These are phyloP conservation scores for Lophius americanus DNA, from an alignment of 2,797 vertebrate genomes.

Conservation along the genomic window DNA sequence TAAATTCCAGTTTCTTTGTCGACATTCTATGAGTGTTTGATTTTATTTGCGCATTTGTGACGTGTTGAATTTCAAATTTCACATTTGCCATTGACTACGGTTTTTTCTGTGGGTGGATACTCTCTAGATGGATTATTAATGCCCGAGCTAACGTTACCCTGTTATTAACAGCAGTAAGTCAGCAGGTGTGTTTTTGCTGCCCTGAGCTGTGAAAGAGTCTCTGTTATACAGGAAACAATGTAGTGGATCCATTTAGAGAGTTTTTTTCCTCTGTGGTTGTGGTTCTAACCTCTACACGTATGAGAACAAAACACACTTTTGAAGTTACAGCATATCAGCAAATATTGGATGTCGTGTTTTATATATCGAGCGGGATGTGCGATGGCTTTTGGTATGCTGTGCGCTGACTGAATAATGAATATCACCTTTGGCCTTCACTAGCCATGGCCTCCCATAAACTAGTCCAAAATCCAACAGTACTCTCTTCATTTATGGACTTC, in stretches of 20 bases:
- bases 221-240: slow-evolving; percentile 23
- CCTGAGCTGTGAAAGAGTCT: slow-evolving; percentile 36
- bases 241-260: slow-evolving; percentile 38
- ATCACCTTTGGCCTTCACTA: slow-evolving; percentile 21
- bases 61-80: slow-evolving; percentile 9
- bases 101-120: slow-evolving; percentile 27
- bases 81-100: slow-evolving; percentile 41
- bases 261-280: slow-evolving; percentile 23
- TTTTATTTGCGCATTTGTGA: background rate
- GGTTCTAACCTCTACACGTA: too few species aligned
- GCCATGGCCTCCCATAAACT: slow-evolving; percentile 41
- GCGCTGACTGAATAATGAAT: slow-evolving; percentile 21
- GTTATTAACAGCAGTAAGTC: slow-evolving; percentile 42
- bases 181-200: slow-evolving; percentile 24
- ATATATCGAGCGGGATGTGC: fast-evolving
- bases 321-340: slow-evolving; percentile 22
- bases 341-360: slow-evolving; percentile 10
- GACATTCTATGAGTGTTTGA: slow-evolving; percentile 38
- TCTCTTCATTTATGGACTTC: slow-evolving; percentile 59
- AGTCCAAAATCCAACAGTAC: slow-evolving; percentile 36
- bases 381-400: background rate
- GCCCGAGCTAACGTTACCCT: slow-evolving; percentile 26
- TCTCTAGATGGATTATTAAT: slow-evolving; percentile 43
- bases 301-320: slow-evolving; percentile 25
- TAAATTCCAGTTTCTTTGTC: slow-evolving; percentile 40